Evolutionary conservation across 2,888 invertebrate genomes (phyloP).

Genomic region (Imbricaverruca yamaguchii): DNA sequence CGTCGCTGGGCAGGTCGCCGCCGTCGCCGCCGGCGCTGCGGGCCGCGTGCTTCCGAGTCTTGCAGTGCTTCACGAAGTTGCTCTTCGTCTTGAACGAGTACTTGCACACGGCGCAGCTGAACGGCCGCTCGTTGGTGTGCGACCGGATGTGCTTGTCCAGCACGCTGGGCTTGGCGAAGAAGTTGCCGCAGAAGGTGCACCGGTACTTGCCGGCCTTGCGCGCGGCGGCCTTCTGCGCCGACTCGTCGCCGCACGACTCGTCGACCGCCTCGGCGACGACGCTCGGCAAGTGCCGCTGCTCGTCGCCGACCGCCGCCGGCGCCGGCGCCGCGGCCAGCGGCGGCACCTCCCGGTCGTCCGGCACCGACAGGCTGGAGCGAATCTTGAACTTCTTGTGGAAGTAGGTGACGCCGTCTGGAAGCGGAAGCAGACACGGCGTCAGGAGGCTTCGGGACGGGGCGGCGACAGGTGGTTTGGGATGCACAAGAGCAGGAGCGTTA

Average conservation of each 20-base stretch:
- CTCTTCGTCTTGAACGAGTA: constrained; percentile 34
- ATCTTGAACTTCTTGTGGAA: constrained; percentile 34
- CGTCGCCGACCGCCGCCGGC: no score
- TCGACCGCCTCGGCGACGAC: not conserved
- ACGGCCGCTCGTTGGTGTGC: constrained; percentile 33
- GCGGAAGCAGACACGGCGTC: not conserved
- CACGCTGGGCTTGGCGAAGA: constrained; percentile 33
- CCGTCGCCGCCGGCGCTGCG: constrained; percentile 25
- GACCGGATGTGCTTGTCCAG: constrained; percentile 33
- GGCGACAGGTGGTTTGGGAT: no score
- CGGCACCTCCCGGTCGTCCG: not conserved
- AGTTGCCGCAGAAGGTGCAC: constrained; percentile 32
- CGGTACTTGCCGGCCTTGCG: constrained; percentile 30
- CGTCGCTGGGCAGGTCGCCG: constrained; percentile 22
- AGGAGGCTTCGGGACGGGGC: no score
- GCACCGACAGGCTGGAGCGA: not conserved
- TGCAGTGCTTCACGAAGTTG: constrained; percentile 33
- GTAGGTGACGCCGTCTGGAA: constrained; percentile 28
- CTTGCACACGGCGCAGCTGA: constrained; percentile 31
- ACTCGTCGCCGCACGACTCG: not conserved
- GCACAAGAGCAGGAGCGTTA: no score
- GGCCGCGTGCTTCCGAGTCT: constrained; percentile 28
- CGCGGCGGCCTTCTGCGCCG: constrained; percentile 1
- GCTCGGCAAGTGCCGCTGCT: no score
- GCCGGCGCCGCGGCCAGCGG: not conserved